Evolutionary conservation across 2,113 vertebrate genomes (phyloP).

Genomic region (Polypterus senegalus): DNA sequence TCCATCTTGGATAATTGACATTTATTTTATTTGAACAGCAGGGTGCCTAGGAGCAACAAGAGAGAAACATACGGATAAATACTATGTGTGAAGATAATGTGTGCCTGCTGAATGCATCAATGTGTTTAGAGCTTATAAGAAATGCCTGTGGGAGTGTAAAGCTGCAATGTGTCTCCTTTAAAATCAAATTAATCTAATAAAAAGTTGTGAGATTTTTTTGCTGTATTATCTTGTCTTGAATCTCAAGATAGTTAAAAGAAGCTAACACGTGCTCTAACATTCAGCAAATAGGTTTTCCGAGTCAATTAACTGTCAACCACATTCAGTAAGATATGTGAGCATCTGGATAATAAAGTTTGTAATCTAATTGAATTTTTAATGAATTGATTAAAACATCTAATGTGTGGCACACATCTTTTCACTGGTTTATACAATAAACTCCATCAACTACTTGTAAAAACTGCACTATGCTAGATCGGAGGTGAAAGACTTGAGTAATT

Average conservation of each 20-base stretch:
- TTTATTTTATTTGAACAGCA: slow-evolving; percentile 82
- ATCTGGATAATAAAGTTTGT: slow-evolving; percentile 36
- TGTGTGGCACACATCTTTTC: too few species aligned
- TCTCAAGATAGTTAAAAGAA: slow-evolving; percentile 29
- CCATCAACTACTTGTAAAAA: too few species aligned
- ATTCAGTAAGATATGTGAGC: slow-evolving; percentile 31
- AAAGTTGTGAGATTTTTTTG: slow-evolving; percentile 65
- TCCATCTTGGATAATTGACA: slow-evolving; percentile 80
- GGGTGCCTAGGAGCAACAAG: slow-evolving; percentile 64
- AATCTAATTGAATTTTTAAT: slow-evolving; percentile 36
- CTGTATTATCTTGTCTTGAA: slow-evolving; percentile 54
- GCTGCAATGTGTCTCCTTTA: slow-evolving; percentile 71
- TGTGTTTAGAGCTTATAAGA: slow-evolving; percentile 71
- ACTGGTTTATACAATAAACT: too few species aligned
- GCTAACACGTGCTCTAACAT: slow-evolving; percentile 25
- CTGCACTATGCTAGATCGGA: too few species aligned
- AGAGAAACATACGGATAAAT: slow-evolving; percentile 72
- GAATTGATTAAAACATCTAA: slow-evolving; percentile 19
- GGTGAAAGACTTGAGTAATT: too few species aligned
- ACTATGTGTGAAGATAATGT: slow-evolving; percentile 61
- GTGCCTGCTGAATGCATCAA: slow-evolving; percentile 65
- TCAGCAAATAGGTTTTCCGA: slow-evolving; percentile 21
- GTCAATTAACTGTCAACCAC: slow-evolving; percentile 36
- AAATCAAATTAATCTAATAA: slow-evolving; percentile 84
- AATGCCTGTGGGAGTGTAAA: slow-evolving; percentile 59